Evolutionary conservation across 2,888 invertebrate genomes (phyloP).

Genomic region (Pemphredon lugubris): DNA sequence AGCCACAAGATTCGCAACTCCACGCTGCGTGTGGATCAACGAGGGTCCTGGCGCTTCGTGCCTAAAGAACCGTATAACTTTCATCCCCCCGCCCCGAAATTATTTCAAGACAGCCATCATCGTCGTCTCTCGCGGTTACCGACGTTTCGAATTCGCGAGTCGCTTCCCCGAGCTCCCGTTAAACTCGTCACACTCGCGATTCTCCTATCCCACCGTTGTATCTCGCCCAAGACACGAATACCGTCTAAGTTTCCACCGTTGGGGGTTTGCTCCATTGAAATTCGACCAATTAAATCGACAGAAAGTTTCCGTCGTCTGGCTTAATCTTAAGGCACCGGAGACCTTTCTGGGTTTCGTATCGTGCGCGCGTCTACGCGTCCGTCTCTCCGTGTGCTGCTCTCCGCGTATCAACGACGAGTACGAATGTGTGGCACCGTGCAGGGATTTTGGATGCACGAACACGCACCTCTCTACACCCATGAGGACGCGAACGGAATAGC

Average conservation of each 20-base stretch:
- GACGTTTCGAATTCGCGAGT: too few relatives aligned
- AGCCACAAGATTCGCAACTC: too few relatives aligned
- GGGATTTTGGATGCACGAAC: slow-evolving; percentile 23
- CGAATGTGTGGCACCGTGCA: not conserved
- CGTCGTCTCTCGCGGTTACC: too few relatives aligned
- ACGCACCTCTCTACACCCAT: slow-evolving; percentile 23
- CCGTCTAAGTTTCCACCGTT: slow-evolving; percentile 65
- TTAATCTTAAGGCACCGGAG: slow-evolving; percentile 17
- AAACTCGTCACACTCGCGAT: not conserved
- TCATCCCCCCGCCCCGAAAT: too few relatives aligned
- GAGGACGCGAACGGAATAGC: slow-evolving; percentile 38
- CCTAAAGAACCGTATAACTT: too few relatives aligned
- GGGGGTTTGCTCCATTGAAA: slow-evolving; percentile 64
- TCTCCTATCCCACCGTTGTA: not conserved
- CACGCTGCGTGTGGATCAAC: too few relatives aligned
- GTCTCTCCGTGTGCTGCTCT: too few relatives aligned
- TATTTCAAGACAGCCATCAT: too few relatives aligned
- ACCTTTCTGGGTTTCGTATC: too few relatives aligned
- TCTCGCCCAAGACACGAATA: slow-evolving; percentile 55
- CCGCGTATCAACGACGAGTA: not conserved
- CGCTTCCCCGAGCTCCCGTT: too few relatives aligned
- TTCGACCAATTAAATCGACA: slow-evolving; percentile 70
- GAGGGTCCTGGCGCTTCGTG: too few relatives aligned
- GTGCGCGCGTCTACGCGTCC: too few relatives aligned
- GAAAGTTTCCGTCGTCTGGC: slow-evolving; percentile 56